phyloP scores from a whole-genome alignment of 2,113 vertebrate species.

The Nematolebias whitei region DNA sequence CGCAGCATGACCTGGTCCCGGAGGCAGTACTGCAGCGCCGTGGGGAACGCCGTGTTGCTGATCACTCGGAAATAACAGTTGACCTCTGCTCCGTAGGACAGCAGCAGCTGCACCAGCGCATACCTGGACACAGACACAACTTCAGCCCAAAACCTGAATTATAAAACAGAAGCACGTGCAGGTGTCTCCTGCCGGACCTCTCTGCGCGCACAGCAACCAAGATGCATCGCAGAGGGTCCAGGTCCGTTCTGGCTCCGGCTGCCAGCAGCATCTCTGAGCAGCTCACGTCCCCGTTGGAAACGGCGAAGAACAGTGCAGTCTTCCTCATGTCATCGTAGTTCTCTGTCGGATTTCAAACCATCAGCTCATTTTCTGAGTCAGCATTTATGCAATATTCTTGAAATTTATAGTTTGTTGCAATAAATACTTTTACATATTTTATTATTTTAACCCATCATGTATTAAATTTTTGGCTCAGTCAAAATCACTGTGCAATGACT shows the following conservation, averaged over 20 bases:
- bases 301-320: slow-evolving; percentile 81
- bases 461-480: too few species aligned
- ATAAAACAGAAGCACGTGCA: neutral
- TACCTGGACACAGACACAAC: slow-evolving; percentile 60
- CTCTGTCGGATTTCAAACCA: slow-evolving; percentile 30
- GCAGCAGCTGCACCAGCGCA: slow-evolving; percentile 83
- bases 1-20: slow-evolving; percentile 85
- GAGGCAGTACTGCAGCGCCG: slow-evolving; percentile 86
- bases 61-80: slow-evolving; percentile 88
- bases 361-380: too few species aligned
- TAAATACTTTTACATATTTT: neutral
- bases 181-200: slow-evolving; percentile 30
- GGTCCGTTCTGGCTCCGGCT: slow-evolving; percentile 81
- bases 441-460: too few species aligned
- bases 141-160: neutral
- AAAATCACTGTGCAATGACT: too few species aligned
- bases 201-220: slow-evolving; percentile 85
- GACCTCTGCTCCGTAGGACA: slow-evolving; percentile 83
- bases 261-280: slow-evolving; percentile 82
- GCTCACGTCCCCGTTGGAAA: slow-evolving; percentile 85
- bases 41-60: slow-evolving; percentile 85
- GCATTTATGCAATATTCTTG: too few species aligned
- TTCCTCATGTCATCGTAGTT: slow-evolving; percentile 84
- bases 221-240: slow-evolving; percentile 85
- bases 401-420: neutral